These are phyloP conservation scores for Lamproptera curius DNA, from an alignment of 2,888 invertebrate species.

Conservation along the genomic window DNA sequence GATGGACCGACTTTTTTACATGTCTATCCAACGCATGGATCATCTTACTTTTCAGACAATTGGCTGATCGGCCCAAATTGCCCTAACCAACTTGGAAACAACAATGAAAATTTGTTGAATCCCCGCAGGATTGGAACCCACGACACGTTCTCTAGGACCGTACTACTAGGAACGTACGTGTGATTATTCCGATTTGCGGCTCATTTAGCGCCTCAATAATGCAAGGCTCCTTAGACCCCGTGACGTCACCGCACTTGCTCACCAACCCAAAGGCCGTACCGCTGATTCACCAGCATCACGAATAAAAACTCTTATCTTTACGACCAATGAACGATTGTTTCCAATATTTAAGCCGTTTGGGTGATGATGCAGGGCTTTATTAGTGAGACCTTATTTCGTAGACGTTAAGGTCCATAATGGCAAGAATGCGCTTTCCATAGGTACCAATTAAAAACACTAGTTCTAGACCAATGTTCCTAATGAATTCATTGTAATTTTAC, in stretches of 20 bases:
- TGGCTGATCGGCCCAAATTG: no score
- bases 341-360: conserved; percentile 18
- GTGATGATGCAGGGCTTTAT: conserved; percentile 7
- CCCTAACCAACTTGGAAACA: no score
- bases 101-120: no score
- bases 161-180: background rate
- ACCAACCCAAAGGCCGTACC: conserved; percentile 35
- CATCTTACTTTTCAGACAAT: no score
- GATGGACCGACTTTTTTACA: no score
- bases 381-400: background rate
- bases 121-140: no score
- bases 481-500: no score
- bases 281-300: conserved; percentile 51
- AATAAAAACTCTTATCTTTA: conserved; percentile 70
- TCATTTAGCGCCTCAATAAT: conserved; percentile 15
- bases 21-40: no score
- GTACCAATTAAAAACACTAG: no score
- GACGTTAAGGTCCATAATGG: conserved; percentile 4
- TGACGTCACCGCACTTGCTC: conserved; percentile 32
- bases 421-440: no score
- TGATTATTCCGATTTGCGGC: background rate
- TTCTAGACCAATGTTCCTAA: no score
- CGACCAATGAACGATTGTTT: conserved; percentile 47
- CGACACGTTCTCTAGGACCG: no score
- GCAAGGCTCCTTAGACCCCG: conserved; percentile 9